phyloP scores from a whole-genome alignment of 2,113 vertebrate species.

The Cathartes aura region DNA sequence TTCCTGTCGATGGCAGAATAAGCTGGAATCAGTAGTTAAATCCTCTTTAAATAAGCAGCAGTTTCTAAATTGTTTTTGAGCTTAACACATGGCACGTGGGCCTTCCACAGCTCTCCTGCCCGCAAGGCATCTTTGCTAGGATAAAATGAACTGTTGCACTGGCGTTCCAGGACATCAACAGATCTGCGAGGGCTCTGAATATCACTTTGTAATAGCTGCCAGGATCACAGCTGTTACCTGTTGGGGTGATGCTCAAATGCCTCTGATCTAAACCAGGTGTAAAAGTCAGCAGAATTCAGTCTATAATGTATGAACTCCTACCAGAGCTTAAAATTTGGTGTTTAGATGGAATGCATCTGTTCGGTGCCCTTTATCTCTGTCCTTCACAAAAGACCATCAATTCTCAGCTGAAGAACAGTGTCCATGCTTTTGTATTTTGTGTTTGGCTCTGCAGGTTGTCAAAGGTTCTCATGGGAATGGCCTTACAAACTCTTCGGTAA shows the following conservation, averaged over 20 bases:
- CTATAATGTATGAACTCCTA: neutral
- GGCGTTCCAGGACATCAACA: neutral
- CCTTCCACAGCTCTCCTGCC: neutral
- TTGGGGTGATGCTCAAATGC: neutral
- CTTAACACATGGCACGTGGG: neutral
- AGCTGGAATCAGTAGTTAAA: slow-evolving; percentile 46
- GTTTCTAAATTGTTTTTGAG: slow-evolving; percentile 50
- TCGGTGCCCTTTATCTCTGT: neutral
- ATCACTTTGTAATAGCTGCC: neutral
- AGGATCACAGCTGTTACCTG: slow-evolving; percentile 34
- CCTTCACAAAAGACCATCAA: neutral
- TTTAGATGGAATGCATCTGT: neutral
- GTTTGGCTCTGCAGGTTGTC: neutral
- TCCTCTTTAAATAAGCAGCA: slow-evolving; percentile 41
- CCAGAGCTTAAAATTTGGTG: neutral
- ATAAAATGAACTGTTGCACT: neutral
- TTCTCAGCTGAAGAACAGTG: neutral
- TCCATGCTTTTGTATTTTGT: neutral
- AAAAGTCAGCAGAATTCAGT: neutral
- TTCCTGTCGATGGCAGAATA: neutral
- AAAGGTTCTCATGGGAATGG: neutral
- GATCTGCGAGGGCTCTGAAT: neutral
- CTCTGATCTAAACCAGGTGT: neutral
- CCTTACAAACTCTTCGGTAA: neutral
- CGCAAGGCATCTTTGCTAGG: neutral